phyloP scores from a whole-genome alignment of 1,140 invertebrate genomes.

The Bombus balteatus region DNA sequence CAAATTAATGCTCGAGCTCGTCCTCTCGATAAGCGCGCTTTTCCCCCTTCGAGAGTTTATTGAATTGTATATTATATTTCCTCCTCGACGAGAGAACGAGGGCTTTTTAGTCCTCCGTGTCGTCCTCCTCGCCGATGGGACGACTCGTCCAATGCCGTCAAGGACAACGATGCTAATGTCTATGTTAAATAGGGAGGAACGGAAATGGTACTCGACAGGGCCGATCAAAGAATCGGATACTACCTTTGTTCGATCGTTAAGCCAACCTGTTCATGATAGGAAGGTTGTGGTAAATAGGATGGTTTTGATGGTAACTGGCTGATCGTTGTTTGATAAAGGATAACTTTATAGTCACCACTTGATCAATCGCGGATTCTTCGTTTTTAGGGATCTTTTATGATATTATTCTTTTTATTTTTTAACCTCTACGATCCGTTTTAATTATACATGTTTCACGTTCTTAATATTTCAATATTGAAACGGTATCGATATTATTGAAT shows the following conservation, averaged over 20 bases:
- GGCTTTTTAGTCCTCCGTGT: constrained; percentile 32
- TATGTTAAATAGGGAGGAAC: constrained; percentile 28
- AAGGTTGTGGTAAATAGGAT: neutral
- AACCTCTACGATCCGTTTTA: neutral
- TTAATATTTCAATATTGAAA: too few relatives aligned
- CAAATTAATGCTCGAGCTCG: constrained; percentile 66
- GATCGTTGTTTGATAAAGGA: neutral
- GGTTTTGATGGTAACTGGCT: neutral
- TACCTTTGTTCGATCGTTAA: constrained; percentile 5
- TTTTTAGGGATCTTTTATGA: neutral
- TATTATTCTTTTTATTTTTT: neutral
- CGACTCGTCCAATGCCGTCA: neutral
- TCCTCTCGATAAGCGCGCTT: constrained; percentile 55
- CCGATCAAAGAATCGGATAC: constrained; percentile 28
- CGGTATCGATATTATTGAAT: too few relatives aligned
- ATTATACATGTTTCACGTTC: too few relatives aligned
- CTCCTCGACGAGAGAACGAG: constrained; percentile 14
- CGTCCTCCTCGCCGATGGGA: neutral
- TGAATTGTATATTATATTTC: constrained; percentile 63
- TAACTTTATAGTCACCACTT: neutral
- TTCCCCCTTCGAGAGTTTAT: constrained; percentile 54
- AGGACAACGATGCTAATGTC: constrained; percentile 27
- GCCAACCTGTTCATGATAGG: neutral
- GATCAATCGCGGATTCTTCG: neutral
- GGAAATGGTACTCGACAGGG: constrained; percentile 24